phyloP scores from a whole-genome alignment of 2,113 vertebrate species.

The Ptilorrhoa leucosticta region DNA sequence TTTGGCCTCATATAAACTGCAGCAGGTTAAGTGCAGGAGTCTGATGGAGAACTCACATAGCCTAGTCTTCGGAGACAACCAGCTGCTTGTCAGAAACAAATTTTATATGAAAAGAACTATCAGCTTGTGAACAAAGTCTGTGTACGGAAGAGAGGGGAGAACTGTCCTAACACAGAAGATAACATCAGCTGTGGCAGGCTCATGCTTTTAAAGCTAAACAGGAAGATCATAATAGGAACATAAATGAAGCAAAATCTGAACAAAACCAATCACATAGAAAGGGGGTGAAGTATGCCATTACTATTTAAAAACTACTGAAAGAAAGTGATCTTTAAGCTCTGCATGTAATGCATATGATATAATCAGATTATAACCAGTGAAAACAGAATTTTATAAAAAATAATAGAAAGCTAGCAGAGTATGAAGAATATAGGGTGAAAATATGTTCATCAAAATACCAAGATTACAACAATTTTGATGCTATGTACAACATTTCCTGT shows the following conservation, averaged over 20 bases:
- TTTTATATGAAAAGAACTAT: background rate
- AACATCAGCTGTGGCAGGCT: background rate
- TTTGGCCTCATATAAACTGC: background rate
- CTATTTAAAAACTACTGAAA: background rate
- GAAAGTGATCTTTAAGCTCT: background rate
- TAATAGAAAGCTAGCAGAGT: background rate
- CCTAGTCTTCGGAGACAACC: background rate
- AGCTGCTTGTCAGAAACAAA: background rate
- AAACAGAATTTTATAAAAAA: background rate
- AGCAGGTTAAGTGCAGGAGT: background rate
- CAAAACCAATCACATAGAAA: background rate
- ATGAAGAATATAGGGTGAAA: background rate
- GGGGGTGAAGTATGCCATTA: background rate
- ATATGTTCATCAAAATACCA: background rate
- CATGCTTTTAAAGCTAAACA: background rate
- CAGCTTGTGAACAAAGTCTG: background rate
- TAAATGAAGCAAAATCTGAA: background rate
- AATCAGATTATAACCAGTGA: background rate
- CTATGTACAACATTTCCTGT: background rate
- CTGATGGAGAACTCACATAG: background rate
- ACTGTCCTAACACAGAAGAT: background rate
- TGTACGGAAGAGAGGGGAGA: background rate
- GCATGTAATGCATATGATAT: background rate
- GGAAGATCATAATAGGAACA: background rate
- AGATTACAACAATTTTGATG: background rate